A percentile compares a stretch with the other conserved stretches of the same genome.
phyloP scores from a whole-genome alignment of 2,113 vertebrate species.

The Hippoglossus stenolepis region DNA sequence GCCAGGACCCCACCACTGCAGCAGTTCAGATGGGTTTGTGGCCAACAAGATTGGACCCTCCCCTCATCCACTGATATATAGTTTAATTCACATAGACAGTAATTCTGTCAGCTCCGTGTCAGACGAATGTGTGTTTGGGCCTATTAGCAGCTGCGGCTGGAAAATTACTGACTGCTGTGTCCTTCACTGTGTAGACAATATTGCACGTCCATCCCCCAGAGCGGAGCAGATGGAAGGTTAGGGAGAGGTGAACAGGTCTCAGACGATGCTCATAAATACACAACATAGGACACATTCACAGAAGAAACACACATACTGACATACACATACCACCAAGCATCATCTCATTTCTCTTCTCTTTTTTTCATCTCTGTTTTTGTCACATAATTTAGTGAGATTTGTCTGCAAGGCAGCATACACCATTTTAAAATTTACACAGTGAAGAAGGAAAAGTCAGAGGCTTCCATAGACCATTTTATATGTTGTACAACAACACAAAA shows the following conservation, averaged over 20 bases:
- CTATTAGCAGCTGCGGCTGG: constrained; percentile 76
- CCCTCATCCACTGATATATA: constrained; percentile 80
- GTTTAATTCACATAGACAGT: constrained; percentile 85
- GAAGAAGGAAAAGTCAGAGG: no score
- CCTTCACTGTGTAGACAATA: constrained; percentile 84
- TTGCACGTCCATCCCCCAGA: constrained; percentile 36
- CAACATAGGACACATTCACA: constrained; percentile 8
- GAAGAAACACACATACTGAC: background rate
- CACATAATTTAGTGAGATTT: background rate
- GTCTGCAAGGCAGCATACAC: no score
- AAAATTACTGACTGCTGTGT: constrained; percentile 84
- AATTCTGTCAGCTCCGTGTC: constrained; percentile 84
- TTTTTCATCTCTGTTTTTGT: no score
- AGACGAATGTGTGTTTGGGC: constrained; percentile 82
- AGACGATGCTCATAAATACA: constrained; percentile 80
- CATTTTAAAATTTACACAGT: no score
- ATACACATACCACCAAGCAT: background rate
- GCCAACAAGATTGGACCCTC: constrained; percentile 65
- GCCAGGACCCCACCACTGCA: constrained; percentile 39
- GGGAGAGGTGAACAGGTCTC: constrained; percentile 74
- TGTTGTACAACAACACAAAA: no score
- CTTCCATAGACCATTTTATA: no score
- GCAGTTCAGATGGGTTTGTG: constrained; percentile 41
- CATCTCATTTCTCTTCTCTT: background rate
- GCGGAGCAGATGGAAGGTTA: constrained; percentile 48